These are phyloP conservation scores for Magallana angulata DNA, from an alignment of 1,140 invertebrate genomes.

Conservation along the genomic window DNA sequence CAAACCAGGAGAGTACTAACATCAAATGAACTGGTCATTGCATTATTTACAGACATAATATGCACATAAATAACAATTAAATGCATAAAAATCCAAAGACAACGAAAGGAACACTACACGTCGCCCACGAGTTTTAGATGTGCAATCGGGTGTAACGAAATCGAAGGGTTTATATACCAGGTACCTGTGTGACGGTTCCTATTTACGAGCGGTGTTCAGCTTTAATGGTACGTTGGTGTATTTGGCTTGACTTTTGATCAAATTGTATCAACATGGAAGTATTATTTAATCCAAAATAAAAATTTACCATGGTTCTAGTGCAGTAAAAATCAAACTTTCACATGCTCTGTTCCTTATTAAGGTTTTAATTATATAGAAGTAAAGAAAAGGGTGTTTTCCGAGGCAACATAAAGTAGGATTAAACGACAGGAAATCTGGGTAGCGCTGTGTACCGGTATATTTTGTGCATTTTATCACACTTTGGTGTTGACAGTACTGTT, in stretches of 20 bases:
- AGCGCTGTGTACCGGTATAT: neutral
- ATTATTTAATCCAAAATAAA: constrained; percentile 3
- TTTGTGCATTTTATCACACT: constrained; percentile 31
- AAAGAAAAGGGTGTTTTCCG: neutral
- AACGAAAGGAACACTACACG: no score
- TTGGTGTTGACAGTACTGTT: constrained; percentile 1
- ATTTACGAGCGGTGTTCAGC: no score
- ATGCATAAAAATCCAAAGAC: no score
- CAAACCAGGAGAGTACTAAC: no score
- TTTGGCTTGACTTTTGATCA: neutral
- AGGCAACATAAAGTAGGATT: neutral
- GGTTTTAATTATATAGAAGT: neutral
- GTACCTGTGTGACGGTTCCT: no score
- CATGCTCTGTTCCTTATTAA: neutral
- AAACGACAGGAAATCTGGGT: neutral
- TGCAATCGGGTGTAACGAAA: no score
- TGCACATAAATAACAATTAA: no score
- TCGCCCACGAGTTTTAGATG: no score
- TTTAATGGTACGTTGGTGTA: neutral
- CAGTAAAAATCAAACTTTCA: neutral
- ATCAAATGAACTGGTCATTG: no score
- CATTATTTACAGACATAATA: no score
- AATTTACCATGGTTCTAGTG: neutral
- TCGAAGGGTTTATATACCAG: no score
- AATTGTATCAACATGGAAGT: neutral